Percentiles rank a stretch among this genome's conserved stretches.
Conservation (phyloP, 2,113 vertebrate species). For the western clawed frog (Xenopus tropicalis) region UCB_Xtro_10.0 CM004445.2:40646501-40647000, state of each 20-base stretch:
- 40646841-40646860: constrained; percentile 25
- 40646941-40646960: constrained; percentile 38
- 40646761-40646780: not conserved
- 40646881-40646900: constrained; percentile 41
- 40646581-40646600: too few relatives aligned
- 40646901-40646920: constrained; percentile 38
- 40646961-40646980: constrained; percentile 21
- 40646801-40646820: constrained; percentile 30
- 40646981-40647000: constrained; percentile 26
- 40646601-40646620: too few relatives aligned
- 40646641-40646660: too few relatives aligned
- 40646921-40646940: constrained; percentile 28
- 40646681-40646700: too few relatives aligned
- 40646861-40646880: constrained; percentile 37
- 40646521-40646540: too few relatives aligned
- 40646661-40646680: too few relatives aligned
- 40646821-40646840: constrained; percentile 30
- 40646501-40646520: too few relatives aligned
- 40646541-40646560: too few relatives aligned
- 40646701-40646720: not conserved
- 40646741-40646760: not conserved
- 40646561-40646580: too few relatives aligned
- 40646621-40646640: too few relatives aligned
- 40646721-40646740: not conserved
- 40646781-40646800: not conserved